Evolutionary conservation across 2,888 invertebrate species (phyloP), one percentile per base, ranked within the genome.

Genomic region (Laothoe populi): DNA sequence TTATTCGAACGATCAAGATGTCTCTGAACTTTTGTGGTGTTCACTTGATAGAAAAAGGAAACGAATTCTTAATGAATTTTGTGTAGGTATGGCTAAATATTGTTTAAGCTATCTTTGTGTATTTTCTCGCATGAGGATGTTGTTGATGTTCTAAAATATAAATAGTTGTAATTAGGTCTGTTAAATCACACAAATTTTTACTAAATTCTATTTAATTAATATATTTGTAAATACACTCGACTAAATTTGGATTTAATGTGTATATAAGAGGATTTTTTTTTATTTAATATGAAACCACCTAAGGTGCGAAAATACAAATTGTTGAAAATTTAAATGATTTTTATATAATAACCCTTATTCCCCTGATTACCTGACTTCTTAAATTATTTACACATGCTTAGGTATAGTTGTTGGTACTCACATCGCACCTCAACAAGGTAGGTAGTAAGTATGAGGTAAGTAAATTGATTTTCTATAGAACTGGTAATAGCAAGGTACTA

Each of bases 191-290:
- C 92, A 92, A 92, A 92, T 92, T 89, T 91, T 92, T 92, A 92
- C 92, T 92, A 92, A 92, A 92, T 90, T 90, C 89, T 92, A 92
- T 92, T 92, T 88, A 92, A 92, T 90, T 89, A 90, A 92, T 92
- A 92, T 92, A 93, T 93, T 93, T 93, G 93, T 93, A 93, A 93
- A 93, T 93, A 93, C 93, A 93, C 93, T 88, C 84, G 84, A 92
- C 90, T 89, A 92, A 88, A 91, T 90, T 92, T 90, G 83, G 83
- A 90, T 91, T 88, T 92, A 92, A 89, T 92, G 90, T 93, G 92
- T 93, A 93, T 92, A 92, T 92, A 92, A 90, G 86, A 90, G 83
- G 85, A 88, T 87, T 82, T 80, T 78, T 85, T 90, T 92, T 91
- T 92, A 92, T 92, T 91, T 90, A 91, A 92, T 89, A 84, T 81